Evolutionary conservation across 2,113 vertebrate species (phyloP).

Genomic region (Petrocephalus zakoni): DNA sequence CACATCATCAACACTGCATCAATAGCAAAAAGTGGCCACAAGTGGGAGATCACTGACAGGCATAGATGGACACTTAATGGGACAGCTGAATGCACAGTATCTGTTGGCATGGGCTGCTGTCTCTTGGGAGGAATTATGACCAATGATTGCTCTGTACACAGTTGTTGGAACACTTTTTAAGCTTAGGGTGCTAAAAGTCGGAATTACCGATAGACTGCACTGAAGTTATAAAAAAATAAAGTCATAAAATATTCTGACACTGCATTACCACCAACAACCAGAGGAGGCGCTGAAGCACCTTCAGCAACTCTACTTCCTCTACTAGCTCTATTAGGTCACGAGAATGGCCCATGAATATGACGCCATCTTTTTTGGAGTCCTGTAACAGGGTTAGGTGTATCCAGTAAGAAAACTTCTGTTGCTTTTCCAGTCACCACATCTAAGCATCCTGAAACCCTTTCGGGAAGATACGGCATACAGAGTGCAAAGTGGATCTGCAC

Average conservation of each 20-base stretch:
- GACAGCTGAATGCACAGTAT: not conserved
- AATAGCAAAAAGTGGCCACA: not conserved
- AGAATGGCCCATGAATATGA: not conserved
- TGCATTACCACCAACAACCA: not conserved
- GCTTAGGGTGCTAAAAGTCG: not conserved
- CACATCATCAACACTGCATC: not conserved
- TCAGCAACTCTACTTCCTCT: not conserved
- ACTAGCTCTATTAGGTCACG: not conserved
- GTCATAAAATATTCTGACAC: not conserved
- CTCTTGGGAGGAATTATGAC: not conserved
- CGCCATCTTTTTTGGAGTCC: not conserved
- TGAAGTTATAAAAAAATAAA: not conserved
- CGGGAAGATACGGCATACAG: not conserved
- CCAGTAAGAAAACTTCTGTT: not conserved
- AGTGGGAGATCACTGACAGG: not conserved
- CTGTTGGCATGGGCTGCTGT: not conserved
- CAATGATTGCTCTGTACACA: not conserved
- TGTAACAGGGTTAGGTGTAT: not conserved
- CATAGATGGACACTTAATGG: not conserved
- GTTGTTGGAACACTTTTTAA: not conserved
- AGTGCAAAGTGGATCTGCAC: not conserved
- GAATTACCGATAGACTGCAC: not conserved
- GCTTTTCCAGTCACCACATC: not conserved
- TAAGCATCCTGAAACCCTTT: not conserved
- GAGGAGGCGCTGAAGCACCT: not conserved